Conservation (phyloP, 1,140 invertebrate species). For the Rhopalosiphum maidis region DNA sequence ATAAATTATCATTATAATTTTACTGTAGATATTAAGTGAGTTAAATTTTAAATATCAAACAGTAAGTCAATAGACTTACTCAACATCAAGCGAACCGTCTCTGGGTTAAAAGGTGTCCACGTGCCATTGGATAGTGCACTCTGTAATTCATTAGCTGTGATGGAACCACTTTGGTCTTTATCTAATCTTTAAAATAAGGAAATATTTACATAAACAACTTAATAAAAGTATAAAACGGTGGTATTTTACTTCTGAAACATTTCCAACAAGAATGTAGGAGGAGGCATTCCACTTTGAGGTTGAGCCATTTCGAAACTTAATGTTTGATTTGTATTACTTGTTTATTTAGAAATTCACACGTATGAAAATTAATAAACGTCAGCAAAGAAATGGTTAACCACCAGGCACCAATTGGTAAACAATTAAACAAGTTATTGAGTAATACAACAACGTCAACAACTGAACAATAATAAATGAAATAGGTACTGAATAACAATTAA, state of each 20-base stretch:
- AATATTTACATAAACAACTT: not conserved
- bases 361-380: not conserved
- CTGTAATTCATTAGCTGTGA: constrained; percentile 89
- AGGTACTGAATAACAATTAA: not conserved
- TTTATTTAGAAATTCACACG: not conserved
- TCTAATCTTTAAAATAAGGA: constrained; percentile 75
- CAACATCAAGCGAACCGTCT: constrained; percentile 94
- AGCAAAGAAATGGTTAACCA: not conserved
- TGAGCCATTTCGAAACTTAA: constrained; percentile 48
- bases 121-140: constrained; percentile 94
- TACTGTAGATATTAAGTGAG: no score
- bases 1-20: not conserved
- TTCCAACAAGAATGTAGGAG: constrained; percentile 77
- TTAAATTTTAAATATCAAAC: not conserved
- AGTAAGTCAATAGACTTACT: constrained; percentile 70
- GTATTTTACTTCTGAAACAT: constrained; percentile 75
- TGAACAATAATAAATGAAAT: no score
- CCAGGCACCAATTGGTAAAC: not conserved
- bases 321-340: not conserved
- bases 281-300: constrained; percentile 67
- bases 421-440: not conserved
- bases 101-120: constrained; percentile 97
- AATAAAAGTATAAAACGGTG: not conserved
- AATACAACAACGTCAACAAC: not conserved
- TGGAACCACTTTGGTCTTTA: constrained; percentile 87